Evolutionary conservation across 1,140 invertebrate species (phyloP), one percentile per base, ranked within the genome.

Genomic region (Homarus americanus): DNA sequence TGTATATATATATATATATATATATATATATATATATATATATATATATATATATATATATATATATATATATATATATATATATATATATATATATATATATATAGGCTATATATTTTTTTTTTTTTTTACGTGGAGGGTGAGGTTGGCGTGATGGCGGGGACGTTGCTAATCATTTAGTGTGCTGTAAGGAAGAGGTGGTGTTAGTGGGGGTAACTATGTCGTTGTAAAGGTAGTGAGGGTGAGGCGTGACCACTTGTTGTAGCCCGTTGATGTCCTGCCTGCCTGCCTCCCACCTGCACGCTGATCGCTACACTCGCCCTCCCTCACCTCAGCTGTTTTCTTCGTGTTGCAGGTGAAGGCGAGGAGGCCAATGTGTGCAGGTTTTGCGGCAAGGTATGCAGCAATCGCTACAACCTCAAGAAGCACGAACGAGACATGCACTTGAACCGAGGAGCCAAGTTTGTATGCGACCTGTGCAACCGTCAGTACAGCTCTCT

Each of bases 391-490:
- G 97, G 97, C 94, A 96, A 97, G 92, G 95, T 96, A 79, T 97
- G 97, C 94, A 96, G 97, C 93, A 98, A 97, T 92, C 97, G 97
- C 95, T 97, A 97, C 95, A 97, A 97, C 87, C 95, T 98, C 92
- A 97, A 97, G 83, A 98, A 97, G 93, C 97, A 98, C 96, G 97
- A 97, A 95, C 97, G 97, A 94, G 96, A 98, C 49, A 97, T 97
- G 95, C 97, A 98, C 94, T 82, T 92, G 80, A 92, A 92, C 92
- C 76, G 88, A 3, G 92, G 92, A 79, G 82, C 80, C 92, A 94
- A 94, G 75, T 93, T 95, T 32, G 93, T 94, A 7, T 95, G 95
- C 88, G 94, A 95, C 83, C 93, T 94, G 24, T 95, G 95, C 93
- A 94, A 95, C 58, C 93, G 95, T 53, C 94, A 93, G 82, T 95